Percentiles rank a stretch among this genome's conserved stretches.
phyloP scores from a whole-genome alignment of 2,113 vertebrate genomes.

The Pantherophis guttatus region DNA sequence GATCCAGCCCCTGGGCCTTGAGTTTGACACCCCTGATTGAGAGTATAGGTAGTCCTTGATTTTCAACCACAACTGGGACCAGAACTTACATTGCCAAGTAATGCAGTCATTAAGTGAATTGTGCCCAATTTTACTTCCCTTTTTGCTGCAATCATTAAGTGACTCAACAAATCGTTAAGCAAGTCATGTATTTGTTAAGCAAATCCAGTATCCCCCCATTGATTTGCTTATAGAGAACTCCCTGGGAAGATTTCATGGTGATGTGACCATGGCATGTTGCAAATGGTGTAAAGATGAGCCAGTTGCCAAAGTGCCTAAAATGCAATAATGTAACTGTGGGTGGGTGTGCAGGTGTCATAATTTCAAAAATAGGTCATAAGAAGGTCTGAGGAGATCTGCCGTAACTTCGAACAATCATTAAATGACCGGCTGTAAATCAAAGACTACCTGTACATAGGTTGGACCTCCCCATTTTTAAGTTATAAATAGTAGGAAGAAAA shows the following conservation, averaged over 20 bases:
- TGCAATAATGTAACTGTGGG: not conserved
- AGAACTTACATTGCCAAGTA: not conserved
- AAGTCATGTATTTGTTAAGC: too few species aligned
- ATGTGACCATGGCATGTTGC: not conserved
- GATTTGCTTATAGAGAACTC: too few species aligned
- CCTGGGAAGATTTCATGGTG: too few species aligned
- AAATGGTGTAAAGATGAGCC: not conserved
- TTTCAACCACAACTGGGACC: too few species aligned
- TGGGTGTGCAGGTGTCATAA: not conserved
- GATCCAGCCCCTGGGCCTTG: too few species aligned
- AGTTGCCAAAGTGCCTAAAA: not conserved
- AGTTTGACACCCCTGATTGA: too few species aligned
- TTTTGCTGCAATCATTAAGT: not conserved
- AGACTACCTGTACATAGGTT: not conserved
- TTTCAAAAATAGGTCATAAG: not conserved
- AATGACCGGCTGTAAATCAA: not conserved
- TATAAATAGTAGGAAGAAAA: not conserved
- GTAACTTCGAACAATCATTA: not conserved
- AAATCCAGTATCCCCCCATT: too few species aligned
- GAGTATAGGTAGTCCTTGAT: not conserved
- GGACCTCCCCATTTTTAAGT: not conserved
- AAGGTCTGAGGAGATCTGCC: not conserved
- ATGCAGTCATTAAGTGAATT: not conserved
- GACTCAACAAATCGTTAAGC: too few species aligned
- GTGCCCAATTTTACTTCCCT: not conserved